Base-by-base conservation (phyloP, 2,888 invertebrate species). In the Amphimallon solstitiale region DNA sequence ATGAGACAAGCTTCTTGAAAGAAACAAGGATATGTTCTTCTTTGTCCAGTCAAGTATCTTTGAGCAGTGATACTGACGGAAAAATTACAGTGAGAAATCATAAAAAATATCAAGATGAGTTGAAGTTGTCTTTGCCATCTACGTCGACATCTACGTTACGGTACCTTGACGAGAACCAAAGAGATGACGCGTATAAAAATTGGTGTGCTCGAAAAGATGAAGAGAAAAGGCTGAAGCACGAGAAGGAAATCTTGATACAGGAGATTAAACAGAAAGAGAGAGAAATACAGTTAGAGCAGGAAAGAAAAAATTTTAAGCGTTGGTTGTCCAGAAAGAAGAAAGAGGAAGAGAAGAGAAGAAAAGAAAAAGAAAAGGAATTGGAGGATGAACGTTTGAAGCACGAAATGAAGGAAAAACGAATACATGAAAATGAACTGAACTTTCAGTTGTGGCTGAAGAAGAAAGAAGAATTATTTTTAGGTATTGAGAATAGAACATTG, bases 401-500 rank as follows among this genome's bases (percentile, higher is more conserved):
- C 14, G 79, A 80, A 49, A 77, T 78, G 17, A 79, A 80, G 43
- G 75, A 77, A 63, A 78, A 82, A 49, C 77, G 76, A 7, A 75
- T 79, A 51, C 68, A 71, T 9, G 78, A 78, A 40, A 78, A 75
- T 66, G 75, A 80, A 38, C 63, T 77, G 3, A 74, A 71, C 46
- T 81, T 74, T 72, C 75, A 78, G 40, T 65, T 78, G 43, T 90
- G 90, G 90, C 80, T 85, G 23, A 83, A 83, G 52, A 86, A 82
- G 71, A 90, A 90, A 70, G 86, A 87, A 62, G 85, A 87, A 65
- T 82, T 84, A 10, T 84, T 86, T 63, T 86, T 88, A 83, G 84
- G 89, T 89, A 77, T 29, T 29, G n/a, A n/a, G n/a, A n/a, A n/a
- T n/a, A n/a, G n/a, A n/a, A n/a, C n/a, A n/a, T n/a, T n/a, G n/a